Percentiles rank a stretch among this genome's conserved stretches.
Conservation (phyloP, 2,113 vertebrate species). For the Ceuthmochares aereus region DNA sequence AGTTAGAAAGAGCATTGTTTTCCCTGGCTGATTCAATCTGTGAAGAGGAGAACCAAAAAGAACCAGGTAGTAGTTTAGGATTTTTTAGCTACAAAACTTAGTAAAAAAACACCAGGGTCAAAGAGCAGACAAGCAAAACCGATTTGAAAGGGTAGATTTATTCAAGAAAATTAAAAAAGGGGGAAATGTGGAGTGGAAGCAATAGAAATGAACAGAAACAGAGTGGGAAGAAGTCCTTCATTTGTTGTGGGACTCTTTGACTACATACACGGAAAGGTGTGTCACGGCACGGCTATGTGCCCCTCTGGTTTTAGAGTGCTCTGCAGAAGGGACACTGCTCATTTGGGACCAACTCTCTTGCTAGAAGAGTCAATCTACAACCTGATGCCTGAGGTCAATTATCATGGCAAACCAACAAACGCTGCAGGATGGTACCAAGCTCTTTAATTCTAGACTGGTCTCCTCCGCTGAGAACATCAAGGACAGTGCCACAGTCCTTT, state of each 20-base stretch:
- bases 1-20: background rate
- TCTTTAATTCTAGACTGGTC: background rate
- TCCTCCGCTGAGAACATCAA: background rate
- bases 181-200: background rate
- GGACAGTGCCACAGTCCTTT: background rate
- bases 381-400: background rate
- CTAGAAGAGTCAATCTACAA: background rate
- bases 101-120: background rate
- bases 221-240: background rate
- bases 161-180: background rate
- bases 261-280: background rate
- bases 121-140: background rate
- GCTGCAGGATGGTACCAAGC: background rate
- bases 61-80: background rate
- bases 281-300: background rate
- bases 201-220: background rate
- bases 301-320: background rate
- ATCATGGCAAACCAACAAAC: background rate
- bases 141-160: rapidly evolving
- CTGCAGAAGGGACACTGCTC: background rate
- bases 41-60: background rate
- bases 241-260: background rate
- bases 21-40: background rate
- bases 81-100: background rate
- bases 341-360: background rate